phyloP scores from a whole-genome alignment of 2,797 vertebrate species.

The Sylvia borin region DNA sequence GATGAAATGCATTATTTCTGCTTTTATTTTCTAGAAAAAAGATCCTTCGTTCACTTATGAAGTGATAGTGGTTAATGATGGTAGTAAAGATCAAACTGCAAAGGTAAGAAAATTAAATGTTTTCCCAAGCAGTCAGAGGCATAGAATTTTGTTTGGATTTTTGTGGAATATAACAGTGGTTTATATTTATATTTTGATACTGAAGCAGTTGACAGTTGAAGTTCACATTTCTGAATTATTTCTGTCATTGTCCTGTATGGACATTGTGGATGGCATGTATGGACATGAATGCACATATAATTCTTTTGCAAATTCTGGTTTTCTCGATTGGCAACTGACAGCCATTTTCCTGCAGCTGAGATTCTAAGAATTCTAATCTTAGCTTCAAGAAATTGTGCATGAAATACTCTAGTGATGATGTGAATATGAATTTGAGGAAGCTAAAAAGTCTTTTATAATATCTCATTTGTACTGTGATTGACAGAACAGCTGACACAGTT shows the following conservation, averaged over 20 bases:
- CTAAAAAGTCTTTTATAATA: not conserved
- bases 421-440: not conserved
- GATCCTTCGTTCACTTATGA: constrained; percentile 89
- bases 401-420: not conserved
- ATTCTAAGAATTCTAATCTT: not conserved
- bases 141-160: not conserved
- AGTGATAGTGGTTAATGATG: constrained; percentile 94
- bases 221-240: not conserved
- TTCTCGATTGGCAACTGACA: not conserved
- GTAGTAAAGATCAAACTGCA: constrained; percentile 93
- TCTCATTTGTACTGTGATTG: not conserved
- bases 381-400: not conserved
- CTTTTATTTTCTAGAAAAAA: constrained; percentile 80
- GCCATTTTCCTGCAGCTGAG: not conserved
- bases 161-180: not conserved
- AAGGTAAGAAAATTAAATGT: constrained; percentile 77
- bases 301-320: not conserved
- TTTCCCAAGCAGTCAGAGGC: not conserved
- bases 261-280: not conserved
- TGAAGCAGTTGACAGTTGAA: not conserved
- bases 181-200: not conserved
- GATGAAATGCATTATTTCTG: not conserved
- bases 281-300: not conserved
- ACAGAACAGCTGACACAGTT: not conserved
- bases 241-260: not conserved